Base-by-base conservation (phyloP, 1,140 invertebrate genomes). In the Papilio xuthus region DNA sequence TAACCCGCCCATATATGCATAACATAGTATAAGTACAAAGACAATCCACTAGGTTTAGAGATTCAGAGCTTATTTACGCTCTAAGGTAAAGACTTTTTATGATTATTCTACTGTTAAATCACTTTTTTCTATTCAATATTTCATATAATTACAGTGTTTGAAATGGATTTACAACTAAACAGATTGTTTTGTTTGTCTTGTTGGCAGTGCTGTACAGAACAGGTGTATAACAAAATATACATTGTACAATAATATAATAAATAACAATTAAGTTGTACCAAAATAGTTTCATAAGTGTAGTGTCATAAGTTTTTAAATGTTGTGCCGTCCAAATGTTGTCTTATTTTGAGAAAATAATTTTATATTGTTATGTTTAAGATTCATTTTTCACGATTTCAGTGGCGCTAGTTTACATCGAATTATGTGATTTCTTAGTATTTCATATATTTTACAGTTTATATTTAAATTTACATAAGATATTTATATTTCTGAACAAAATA, bases 271-370 rank as follows among this genome's bases (percentile, higher is more conserved):
- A 37, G 4, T 56, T 56, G 20, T 23, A 63, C 10, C 12, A 63
- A 63, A 63, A 67, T 67, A 67, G 60, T n/a, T n/a, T n/a, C n/a
- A n/a, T n/a, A n/a, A n/a, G n/a, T n/a, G n/a, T n/a, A n/a, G n/a
- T n/a, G n/a, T 67, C 23, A 15, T 67, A 67, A 67, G 60, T 28
- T 67, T 56, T 67, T 67, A 67, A 67, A 10, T 67, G 60, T 67
- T 15, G 60, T 67, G 26, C 60, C 60, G 26, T 67, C 60, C 60
- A 67, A 67, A 32, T 67, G 60, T 63, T 53, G 50, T 56, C 3
- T 67, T 32, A 60, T 26, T 26, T 67, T 67, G 13, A 67, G 12
- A 26, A 10, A 23, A n/a, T 63, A 28, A 28, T 28, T 60, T 60
- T 26, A 56, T 18, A 53, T 53, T 2, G 20, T 60, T 26, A 7